Evolutionary conservation across 2,113 vertebrate genomes (phyloP).

Genomic region (Pollachius pollachius): DNA sequence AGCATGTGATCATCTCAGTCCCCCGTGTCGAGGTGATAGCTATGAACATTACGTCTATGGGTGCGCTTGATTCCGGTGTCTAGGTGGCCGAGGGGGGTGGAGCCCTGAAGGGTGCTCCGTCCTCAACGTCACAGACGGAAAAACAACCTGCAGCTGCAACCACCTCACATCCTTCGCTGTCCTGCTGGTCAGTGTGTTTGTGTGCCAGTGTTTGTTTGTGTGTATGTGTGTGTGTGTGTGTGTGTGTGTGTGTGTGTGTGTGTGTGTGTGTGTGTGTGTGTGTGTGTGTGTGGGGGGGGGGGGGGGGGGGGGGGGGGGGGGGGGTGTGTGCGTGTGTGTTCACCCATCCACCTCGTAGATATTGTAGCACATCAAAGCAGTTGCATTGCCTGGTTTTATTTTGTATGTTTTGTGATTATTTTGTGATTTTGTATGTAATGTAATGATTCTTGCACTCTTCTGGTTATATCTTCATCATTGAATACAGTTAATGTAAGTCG

Average conservation of each 20-base stretch:
- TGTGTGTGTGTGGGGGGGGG: slow-evolving; percentile 34
- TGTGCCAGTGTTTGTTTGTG: slow-evolving; percentile 30
- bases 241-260: too few species aligned
- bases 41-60: too few species aligned
- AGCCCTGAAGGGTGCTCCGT: slow-evolving; percentile 78
- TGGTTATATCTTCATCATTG: too few species aligned
- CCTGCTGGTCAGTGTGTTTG: slow-evolving; percentile 77
- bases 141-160: slow-evolving; percentile 86
- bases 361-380: too few species aligned
- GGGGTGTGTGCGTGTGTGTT: not conserved
- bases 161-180: slow-evolving; percentile 93
- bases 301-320: too few species aligned
- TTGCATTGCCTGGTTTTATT: too few species aligned
- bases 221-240: not conserved
- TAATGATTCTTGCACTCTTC: too few species aligned
- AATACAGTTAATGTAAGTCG: too few species aligned
- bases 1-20: too few species aligned
- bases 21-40: too few species aligned
- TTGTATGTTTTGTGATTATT: too few species aligned
- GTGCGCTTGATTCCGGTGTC: slow-evolving; percentile 11
- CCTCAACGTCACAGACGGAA: slow-evolving; percentile 68
- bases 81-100: slow-evolving; percentile 86
- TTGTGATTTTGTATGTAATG: not conserved
- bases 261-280: not conserved
- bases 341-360: too few species aligned